Percentiles rank a stretch among this genome's conserved stretches.
phyloP scores from a whole-genome alignment of 30 jellyfish, hydroid and myxozoan genomes.

The Catostylus mosaicus region DNA sequence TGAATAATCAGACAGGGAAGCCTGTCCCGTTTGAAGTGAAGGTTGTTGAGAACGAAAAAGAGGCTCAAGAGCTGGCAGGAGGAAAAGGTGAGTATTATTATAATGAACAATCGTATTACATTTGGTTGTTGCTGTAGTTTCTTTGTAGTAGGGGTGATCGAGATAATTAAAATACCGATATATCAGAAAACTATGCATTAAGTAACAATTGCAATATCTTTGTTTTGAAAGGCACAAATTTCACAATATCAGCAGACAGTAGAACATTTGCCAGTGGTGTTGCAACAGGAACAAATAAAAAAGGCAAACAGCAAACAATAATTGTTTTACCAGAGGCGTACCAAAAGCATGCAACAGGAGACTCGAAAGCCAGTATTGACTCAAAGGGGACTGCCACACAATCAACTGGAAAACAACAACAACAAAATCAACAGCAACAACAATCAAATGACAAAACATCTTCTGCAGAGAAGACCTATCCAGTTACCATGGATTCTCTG shows the following conservation, averaged over 20 bases:
- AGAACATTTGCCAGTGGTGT: constrained; percentile 54
- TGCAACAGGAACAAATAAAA: constrained; percentile 56
- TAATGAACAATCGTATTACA: no score
- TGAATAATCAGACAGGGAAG: constrained; percentile 75
- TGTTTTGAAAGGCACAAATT: constrained; percentile 39
- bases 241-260: constrained; percentile 67
- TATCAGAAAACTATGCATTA: no score
- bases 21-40: constrained; percentile 77
- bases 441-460: constrained; percentile 18
- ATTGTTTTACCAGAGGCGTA: constrained; percentile 48
- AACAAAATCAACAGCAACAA: neutral
- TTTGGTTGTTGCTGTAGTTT: no score
- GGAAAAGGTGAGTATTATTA: constrained; percentile 43
- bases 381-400: neutral
- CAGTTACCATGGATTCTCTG: constrained; percentile 51
- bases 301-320: constrained; percentile 73
- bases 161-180: no score
- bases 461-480: constrained; percentile 50
- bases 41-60: constrained; percentile 50
- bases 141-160: no score
- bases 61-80: constrained; percentile 60
- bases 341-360: constrained; percentile 33
- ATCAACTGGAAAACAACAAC: constrained; percentile 9
- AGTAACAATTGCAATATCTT: no score
- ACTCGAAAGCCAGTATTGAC: constrained; percentile 8